These are phyloP conservation scores for Nesometra sesokonis DNA, from an alignment of 35 echinoderm and acorn worm species.

Conservation along the genomic window DNA sequence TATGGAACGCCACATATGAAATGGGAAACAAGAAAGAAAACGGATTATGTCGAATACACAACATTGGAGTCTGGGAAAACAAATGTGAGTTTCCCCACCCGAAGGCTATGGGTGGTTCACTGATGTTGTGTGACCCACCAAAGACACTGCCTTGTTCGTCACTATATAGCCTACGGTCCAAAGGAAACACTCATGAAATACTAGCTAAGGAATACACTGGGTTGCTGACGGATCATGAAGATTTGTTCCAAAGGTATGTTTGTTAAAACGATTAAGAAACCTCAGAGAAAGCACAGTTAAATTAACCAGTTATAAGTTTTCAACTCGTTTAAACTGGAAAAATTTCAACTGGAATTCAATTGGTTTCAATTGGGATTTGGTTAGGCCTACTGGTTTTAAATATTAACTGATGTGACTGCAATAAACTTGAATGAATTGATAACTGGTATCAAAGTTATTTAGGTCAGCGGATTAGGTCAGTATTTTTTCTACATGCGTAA, in stretches of 20 bases:
- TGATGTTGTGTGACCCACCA: slow-evolving; percentile 7
- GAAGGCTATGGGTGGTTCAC: background rate
- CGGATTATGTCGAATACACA: background rate
- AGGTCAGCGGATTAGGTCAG: no score
- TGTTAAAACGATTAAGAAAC: no score
- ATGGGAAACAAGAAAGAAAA: background rate
- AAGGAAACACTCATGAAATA: background rate
- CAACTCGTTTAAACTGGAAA: no score
- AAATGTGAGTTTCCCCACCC: slow-evolving; percentile 8
- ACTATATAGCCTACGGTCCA: background rate
- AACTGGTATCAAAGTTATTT: no score
- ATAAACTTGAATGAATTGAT: no score
- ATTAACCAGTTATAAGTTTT: no score
- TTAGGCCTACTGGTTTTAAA: no score
- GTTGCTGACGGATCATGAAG: background rate
- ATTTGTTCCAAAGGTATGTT: background rate
- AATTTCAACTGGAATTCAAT: no score
- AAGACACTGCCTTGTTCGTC: background rate
- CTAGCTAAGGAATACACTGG: background rate
- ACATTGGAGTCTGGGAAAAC: background rate
- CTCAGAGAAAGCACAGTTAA: no score
- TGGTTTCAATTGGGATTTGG: no score
- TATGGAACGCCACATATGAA: background rate
- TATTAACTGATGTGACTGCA: no score
- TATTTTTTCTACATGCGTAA: no score